Base-by-base conservation (phyloP, 2,113 vertebrate genomes). In the Cyphotilapia sp. region DNA sequence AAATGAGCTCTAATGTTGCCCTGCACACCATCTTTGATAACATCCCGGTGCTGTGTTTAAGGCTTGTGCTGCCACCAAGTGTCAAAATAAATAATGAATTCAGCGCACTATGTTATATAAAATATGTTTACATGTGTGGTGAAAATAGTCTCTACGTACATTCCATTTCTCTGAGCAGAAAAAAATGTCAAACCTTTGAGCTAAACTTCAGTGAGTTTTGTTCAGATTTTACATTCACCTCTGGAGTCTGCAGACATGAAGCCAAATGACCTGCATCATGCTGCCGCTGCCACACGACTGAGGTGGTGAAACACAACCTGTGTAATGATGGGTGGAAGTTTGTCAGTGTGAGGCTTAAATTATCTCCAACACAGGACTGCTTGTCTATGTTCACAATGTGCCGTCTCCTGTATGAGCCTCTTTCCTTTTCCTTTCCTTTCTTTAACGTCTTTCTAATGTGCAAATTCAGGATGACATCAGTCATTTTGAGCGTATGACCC, bases 71-170 rank as follows among this genome's bases (percentile, higher is more conserved):
- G 74, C 74, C 74, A 78, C 74, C 74, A 51, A 78, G 45, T 78
- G 74, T 78, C 74, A n/a, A 78, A 78, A 78, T 78, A 78, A 78
- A 51, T n/a, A 51, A 78, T 51, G 27, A 51, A 78, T 78, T 78
- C 10, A 13, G 63, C 0, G 1, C 19, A 38, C 0, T 0, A 22
- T 66, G 3, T 63, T 63, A 38, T 22, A 69, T 38, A 66, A 66
- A 66, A 38, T 22, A 13, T 69, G 63, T 38, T 69, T 69, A 31
- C 6, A 31, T 8, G 27, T n/a, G 47, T n/a, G 45, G 24, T 31
- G 4, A 33, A 78, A 78, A 51, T 33, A 51, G 2, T 51, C 7
- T 31, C 1, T 51, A n/a, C 1, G 0, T 51, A n/a, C 3, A n/a
- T 13, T 78, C 29, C 45, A 33, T 78, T 78, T 47, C 22, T 29